Percentiles rank a stretch among this genome's conserved stretches.
These are phyloP conservation scores for Andrena bucephala DNA, from an alignment of 2,888 invertebrate genomes.

Conservation along the genomic window DNA sequence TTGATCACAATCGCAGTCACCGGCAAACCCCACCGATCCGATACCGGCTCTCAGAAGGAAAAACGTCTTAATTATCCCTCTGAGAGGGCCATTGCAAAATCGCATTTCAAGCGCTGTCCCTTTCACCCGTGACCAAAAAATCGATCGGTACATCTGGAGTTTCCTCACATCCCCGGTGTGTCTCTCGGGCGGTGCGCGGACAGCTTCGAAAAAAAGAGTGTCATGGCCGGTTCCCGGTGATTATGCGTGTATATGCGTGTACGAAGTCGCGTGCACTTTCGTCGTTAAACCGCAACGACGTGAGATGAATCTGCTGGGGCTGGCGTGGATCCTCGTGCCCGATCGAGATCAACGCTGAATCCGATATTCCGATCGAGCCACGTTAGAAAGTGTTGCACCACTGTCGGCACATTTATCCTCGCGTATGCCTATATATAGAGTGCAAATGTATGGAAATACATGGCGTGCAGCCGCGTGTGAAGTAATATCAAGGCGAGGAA, in stretches of 20 bases:
- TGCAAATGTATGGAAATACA: conserved; percentile 17
- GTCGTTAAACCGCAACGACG: conserved; percentile 67
- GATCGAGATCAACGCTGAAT: conserved; percentile 52
- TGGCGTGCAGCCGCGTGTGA: conserved; percentile 4
- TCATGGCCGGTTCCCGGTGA: conserved; percentile 73
- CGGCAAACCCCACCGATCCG: too few species aligned
- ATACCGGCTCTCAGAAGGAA: conserved; percentile 6
- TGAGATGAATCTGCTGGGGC: conserved; percentile 63
- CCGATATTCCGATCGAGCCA: conserved; percentile 48
- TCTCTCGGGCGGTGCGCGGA: conserved; percentile 39
- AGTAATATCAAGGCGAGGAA: conserved; percentile 25
- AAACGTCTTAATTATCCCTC: conserved; percentile 29
- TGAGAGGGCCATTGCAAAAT: conserved; percentile 1
- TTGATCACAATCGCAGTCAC: too few species aligned
- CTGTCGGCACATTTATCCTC: conserved; percentile 29
- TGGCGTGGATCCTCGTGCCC: conserved; percentile 32
- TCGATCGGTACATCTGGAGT: conserved; percentile 30
- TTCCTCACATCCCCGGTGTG: conserved; percentile 42
- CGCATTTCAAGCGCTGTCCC: conserved; percentile 1
- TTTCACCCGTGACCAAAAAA: conserved; percentile 23
- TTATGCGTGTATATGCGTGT: conserved; percentile 42
- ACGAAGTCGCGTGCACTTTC: conserved; percentile 64
- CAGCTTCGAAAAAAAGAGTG: conserved; percentile 72
- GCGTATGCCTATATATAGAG: conserved; percentile 21
- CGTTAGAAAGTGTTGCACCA: conserved; percentile 63